Base-by-base conservation (phyloP, 2,797 vertebrate species). In the Parambassis ranga region DNA sequence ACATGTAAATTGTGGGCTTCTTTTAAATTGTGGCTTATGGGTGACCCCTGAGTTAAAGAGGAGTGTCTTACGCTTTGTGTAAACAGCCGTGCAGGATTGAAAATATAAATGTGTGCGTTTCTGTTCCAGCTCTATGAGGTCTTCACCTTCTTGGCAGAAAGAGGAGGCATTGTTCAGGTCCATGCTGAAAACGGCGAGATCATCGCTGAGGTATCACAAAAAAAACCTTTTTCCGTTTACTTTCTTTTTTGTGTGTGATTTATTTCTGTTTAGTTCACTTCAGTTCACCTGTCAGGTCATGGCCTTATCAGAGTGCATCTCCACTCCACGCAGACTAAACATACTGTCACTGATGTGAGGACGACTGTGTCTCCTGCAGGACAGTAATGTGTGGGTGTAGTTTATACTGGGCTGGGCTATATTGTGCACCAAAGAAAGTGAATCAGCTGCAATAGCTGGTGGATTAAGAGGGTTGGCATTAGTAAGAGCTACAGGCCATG, bases 111-210 rank as follows among this genome's bases (percentile, higher is more conserved):
- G 16, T 49, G 1, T 70, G 72, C 75, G 32, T 72, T 50, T 60
- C 16, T 50, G 31, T 19, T 70, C 23, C 77, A 99, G 97, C 92
- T 99, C 11, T 99, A 98, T 24, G 97, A 99, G 79, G 90, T 98
- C 79, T 98, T 98, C 77, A 95, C 92, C 82, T 98, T 95, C 88
- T 78, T 98, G 82, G 96, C 93, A 41, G 95, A 96, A 62, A 90
- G 94, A 65, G 97, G 97, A 28, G 95, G 94, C 59, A 88, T 98
- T 20, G 96, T 93, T 78, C 96, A 98, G 87, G 96, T 99, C 83
- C 97, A 99, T 10, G 97, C 97, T n/a, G 97, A 99, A 81, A 99
- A 99, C 0, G 97, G 97, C 2, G 97, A 99, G 73, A 98, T 99
- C 87, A 96, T 99, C 37, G 96, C 96, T 16, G 95, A 98, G 97